Evolutionary conservation across 2,888 invertebrate genomes (phyloP).

Genomic region (Eurytoma adleriae): DNA sequence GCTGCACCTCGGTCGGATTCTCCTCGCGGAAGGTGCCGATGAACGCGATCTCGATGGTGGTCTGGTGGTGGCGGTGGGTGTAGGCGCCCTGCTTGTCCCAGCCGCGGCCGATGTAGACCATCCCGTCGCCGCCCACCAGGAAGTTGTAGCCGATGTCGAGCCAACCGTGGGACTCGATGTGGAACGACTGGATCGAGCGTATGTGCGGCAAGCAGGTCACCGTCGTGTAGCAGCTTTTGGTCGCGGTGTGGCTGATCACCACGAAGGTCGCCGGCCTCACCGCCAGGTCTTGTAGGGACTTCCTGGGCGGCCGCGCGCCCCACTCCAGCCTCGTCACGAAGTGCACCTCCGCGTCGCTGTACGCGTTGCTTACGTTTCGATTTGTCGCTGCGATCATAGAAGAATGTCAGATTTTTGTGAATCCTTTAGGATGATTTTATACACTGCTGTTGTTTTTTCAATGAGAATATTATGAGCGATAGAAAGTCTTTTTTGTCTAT

Average conservation of each 20-base stretch:
- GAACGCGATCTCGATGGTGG: slow-evolving; percentile 84
- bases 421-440: not conserved
- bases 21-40: slow-evolving; percentile 83
- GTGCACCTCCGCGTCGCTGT: slow-evolving; percentile 64
- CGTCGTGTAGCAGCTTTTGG: slow-evolving; percentile 69
- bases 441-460: too few species aligned
- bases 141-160: slow-evolving; percentile 88
- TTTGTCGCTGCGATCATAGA: not conserved
- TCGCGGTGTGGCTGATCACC: slow-evolving; percentile 69
- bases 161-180: slow-evolving; percentile 82
- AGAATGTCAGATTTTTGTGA: not conserved
- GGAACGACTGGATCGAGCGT: slow-evolving; percentile 71
- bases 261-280: slow-evolving; percentile 62
- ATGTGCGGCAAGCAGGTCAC: slow-evolving; percentile 65
- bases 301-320: slow-evolving; percentile 80
- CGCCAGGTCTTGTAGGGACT: slow-evolving; percentile 44
- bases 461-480: too few species aligned
- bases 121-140: slow-evolving; percentile 87
- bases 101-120: slow-evolving; percentile 84
- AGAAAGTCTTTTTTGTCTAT: too few species aligned
- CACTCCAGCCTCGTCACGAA: slow-evolving; percentile 80
- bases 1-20: slow-evolving; percentile 64
- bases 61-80: slow-evolving; percentile 81
- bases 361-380: slow-evolving; percentile 11
- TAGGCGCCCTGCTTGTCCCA: slow-evolving; percentile 87